Evolutionary conservation across 1,140 invertebrate species (phyloP).

Genomic region (Drosophila ohnishii): DNA sequence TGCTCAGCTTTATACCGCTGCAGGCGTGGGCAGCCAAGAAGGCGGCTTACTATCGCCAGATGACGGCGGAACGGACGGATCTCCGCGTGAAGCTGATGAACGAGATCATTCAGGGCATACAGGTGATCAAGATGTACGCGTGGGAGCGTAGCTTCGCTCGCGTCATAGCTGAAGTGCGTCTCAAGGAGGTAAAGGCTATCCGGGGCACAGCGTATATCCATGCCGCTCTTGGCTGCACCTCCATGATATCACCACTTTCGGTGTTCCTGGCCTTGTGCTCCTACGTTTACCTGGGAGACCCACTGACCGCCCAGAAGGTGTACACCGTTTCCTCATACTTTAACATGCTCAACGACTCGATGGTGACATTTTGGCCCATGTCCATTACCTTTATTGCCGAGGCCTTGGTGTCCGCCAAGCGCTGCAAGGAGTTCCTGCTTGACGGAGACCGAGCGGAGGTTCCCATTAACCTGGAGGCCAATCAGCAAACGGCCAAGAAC

Average conservation of each 20-base stretch:
- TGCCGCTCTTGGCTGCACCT: conserved; percentile 75
- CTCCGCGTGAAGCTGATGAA: conserved; percentile 92
- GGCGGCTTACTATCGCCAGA: conserved; percentile 85
- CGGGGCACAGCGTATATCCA: conserved; percentile 76
- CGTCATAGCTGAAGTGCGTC: conserved; percentile 85
- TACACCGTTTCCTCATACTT: conserved; percentile 90
- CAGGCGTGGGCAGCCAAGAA: conserved; percentile 91
- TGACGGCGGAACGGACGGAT: conserved; percentile 87
- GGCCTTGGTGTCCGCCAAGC: conserved; percentile 87
- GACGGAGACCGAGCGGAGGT: conserved; percentile 68
- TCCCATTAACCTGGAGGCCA: conserved; percentile 49
- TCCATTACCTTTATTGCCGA: conserved; percentile 86
- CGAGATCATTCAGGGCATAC: conserved; percentile 91
- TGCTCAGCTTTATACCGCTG: conserved; percentile 92
- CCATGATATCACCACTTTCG: conserved; percentile 90
- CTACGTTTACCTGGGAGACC: conserved; percentile 87
- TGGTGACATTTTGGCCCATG: conserved; percentile 90
- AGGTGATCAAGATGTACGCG: conserved; percentile 95
- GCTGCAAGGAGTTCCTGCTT: conserved; percentile 86
- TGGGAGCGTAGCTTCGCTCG: conserved; percentile 93
- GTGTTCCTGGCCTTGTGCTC: conserved; percentile 91
- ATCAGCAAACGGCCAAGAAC: conserved; percentile 42
- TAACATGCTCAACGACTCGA: conserved; percentile 88
- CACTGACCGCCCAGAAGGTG: conserved; percentile 89
- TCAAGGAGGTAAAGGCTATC: conserved; percentile 88